Evolutionary conservation across 2,113 vertebrate species (phyloP), one percentile per base, ranked within the genome.

Genomic region (Campylomormyrus numenius): DNA sequence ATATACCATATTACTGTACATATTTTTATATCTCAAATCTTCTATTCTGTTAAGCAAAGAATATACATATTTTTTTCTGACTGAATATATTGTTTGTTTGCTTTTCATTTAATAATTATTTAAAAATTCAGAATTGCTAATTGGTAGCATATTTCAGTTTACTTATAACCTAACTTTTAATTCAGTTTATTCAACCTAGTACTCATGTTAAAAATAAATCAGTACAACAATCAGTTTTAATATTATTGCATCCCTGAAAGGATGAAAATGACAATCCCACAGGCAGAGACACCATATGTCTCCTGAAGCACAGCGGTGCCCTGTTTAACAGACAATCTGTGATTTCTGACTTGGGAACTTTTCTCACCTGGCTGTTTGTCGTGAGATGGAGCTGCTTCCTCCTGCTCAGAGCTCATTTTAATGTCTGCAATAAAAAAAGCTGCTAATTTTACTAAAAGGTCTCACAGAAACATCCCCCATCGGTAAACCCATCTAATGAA

Each of bases 391-490:
- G 96, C 95, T 93, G 97, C 97, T 92, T 98, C 97, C 66, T 96
- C 96, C 0, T 96, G 92, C 91, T 97, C 97, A 52, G 97, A 94
- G 91, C 97, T 99, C 98, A 99, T 99, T 97, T 97, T 98, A 95
- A 98, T 97, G 96, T 97, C 97, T 99, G 95, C 85, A 96, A 96
- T 93, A 93, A 96, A 94, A 97, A 96, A 96, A 95, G 96, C 94
- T 95, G 94, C 95, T 95, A 95, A 97, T 97, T 97, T 98, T 97
- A 97, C 97, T 97, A 97, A 95, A 80, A 95, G 95, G 96, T 96
- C 96, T 95, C 46, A 49, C 93, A 94, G 93, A 96, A 94, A 95
- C 95, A 95, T 95, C 92, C 93, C 92, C 91, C 91, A 90, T 95
- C 95, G 96, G 96, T 95, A 96, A 97, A 96, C 96, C 96, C 95